Base-by-base conservation (phyloP, 2,888 invertebrate species). In the Ormyrus thymus region DNA sequence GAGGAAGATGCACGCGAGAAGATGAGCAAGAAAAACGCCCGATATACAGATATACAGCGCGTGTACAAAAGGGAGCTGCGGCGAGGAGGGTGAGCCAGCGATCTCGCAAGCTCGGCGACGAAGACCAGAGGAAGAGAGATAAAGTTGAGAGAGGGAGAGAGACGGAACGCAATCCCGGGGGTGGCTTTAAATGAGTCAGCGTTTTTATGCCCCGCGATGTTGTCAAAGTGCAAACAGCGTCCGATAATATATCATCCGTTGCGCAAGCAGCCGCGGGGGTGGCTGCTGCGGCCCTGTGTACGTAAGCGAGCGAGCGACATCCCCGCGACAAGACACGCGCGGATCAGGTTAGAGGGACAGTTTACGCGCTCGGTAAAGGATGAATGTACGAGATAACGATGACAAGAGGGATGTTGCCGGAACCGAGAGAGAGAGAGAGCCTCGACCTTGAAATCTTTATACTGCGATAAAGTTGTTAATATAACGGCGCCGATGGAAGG, bases 111-210 rank as follows among this genome's bases (percentile, higher is more conserved):
- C 29, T 29, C 29, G 29, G 29, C 29, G 29, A 29, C 29, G 29
- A 29, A 29, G 29, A 76, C 29, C 29, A 29, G 29, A 29, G 29
- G 29, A 29, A 29, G 29, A 29, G 29, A 29, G 29, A 29, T 29
- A 29, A 29, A 29, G 29, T 29, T 29, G 29, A 29, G 29, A 29
- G 29, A 29, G 29, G 29, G 29, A 29, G 29, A 29, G 29, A 29
- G 29, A 13, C 82, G 78, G 83, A 82, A 83, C 85, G 86, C 88
- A 89, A 89, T 89, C 89, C 89, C 89, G 87, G 87, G 89, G 87
- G 89, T 87, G 87, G 89, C 86, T 89, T 90, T 89, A 90, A 90
- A 90, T 90, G 90, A 90, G 89, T 90, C 90, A 90, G 90, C 90
- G 89, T 89, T 90, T 90, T 90, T 90, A 89, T 90, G 88, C 74